Conservation (phyloP, 2,113 vertebrate genomes). For the Urocitellus parryii region DNA sequence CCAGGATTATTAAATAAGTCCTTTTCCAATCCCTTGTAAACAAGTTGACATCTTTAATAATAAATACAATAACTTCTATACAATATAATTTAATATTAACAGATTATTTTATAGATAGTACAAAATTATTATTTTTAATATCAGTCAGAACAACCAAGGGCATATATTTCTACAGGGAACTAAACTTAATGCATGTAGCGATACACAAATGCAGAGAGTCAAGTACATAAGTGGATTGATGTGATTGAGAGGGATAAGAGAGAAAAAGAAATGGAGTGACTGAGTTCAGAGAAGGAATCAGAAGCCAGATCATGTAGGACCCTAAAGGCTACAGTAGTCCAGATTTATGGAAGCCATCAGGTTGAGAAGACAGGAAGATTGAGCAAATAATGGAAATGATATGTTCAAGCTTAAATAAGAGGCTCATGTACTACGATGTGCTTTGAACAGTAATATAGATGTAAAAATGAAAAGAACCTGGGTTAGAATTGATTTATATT, state of each 20-base stretch:
- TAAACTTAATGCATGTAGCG: conserved; percentile 1
- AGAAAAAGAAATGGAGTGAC: neutral
- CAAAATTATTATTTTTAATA: conserved; percentile 42
- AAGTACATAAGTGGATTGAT: neutral
- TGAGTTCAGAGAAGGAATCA: neutral
- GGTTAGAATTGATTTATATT: neutral
- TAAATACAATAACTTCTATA: conserved; percentile 24
- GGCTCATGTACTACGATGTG: neutral
- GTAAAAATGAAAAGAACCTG: conserved; percentile 32
- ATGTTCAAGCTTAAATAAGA: conserved; percentile 21
- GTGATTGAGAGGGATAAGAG: neutral
- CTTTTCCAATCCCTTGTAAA: neutral
- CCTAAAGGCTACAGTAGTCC: neutral
- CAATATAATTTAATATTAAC: neutral
- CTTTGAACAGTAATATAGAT: conserved; percentile 27
- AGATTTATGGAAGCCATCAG: conserved; percentile 37
- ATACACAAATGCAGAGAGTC: neutral
- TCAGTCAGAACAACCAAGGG: neutral
- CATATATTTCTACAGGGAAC: neutral
- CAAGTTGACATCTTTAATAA: neutral
- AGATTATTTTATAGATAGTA: conserved; percentile 4
- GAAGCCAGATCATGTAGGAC: neutral
- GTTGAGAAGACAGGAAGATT: conserved; percentile 1
- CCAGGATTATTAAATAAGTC: neutral
- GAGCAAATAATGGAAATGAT: neutral